Evolutionary conservation across 2,888 invertebrate genomes (phyloP), one percentile per base, ranked within the genome.

Genomic region (Hartigia nigra): DNA sequence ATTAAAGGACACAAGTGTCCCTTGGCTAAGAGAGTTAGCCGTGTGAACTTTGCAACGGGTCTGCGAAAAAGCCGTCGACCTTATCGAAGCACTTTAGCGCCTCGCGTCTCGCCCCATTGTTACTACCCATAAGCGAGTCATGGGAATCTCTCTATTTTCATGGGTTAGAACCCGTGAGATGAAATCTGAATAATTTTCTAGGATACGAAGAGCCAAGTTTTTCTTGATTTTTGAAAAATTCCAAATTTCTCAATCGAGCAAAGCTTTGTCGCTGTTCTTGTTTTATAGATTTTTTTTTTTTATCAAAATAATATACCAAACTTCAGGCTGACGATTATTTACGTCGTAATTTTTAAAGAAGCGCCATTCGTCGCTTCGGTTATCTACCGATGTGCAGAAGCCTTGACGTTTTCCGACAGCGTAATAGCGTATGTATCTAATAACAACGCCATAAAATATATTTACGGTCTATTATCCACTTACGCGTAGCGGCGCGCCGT

Each of bases 21-120:
- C 55, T 55, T 55, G 55, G 55, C 55, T 55, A 55, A 23, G 55
- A 55, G 55, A 55, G 55, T 14, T 31, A 74, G 74, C 77, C 85
- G 85, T 85, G 85, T 86, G 86, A 85, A 85, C 83, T 23, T 77
- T 36, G 84, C 85, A 85, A 83, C 85, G 81, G 37, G 85, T 80
- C 81, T 75, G 79, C 79, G 75, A 81, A 76, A 85, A 84, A 86
- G 81, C 81, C 74, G 83, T 84, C 81, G 79, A 80, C 82, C 86
- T 72, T 72, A 72, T 31, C 82, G 82, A 55, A 79, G 78, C 81
- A 78, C 74, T 76, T 80, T 80, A 80, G 78, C 77, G 81, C 55
- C 55, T 14, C 55, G 23, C 55, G 23, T 55, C 23, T 55, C 55
- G 14, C 55, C 55, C 55, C 23, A 55, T 23, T 23, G 55, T 55